Evolutionary conservation across 2,797 vertebrate genomes (phyloP), one percentile per base, ranked within the genome.

Genomic region (Menidia menidia): DNA sequence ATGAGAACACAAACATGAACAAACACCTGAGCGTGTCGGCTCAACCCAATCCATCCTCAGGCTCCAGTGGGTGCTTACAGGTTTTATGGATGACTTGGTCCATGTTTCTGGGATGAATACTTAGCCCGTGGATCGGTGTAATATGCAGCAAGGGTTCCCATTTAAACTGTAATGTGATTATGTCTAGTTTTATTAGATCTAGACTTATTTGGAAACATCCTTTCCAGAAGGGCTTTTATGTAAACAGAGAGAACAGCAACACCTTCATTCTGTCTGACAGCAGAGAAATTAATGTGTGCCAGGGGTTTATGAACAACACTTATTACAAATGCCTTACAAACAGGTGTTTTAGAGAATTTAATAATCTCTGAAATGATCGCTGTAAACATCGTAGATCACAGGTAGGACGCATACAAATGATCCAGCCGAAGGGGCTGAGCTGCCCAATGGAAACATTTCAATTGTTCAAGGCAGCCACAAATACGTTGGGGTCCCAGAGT

Each of bases 141-240:
- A 72, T 61, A 44, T 68, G 73, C 56, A 39, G 63, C 54, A 62
- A 70, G 79, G 66, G 75, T 67, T 76, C 78, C 43, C 57, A 73
- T 84, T 81, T 68, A 72, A 82, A 83, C 64, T 52, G 32, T 69
- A 72, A 77, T 76, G 53, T 60, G 62, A 80, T 80, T 81, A 74
- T 64, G 65, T 71, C 65, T 80, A 2, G 16, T 52, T 73, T 74
- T 65, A 77, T 77, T 81, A 82, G 68, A 85, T 84, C 48, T n/a
- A 63, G 68, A 73, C 52, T 81, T 69, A 73, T 85, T 85, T 80
- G 70, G 53, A 68, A 64, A 68, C 65, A 76, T 69, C 50, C 3
- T 67, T 71, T 81, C 45, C 61, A 47, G 6, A n/a, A 64, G 61
- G 61, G 58, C 44, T 72, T 81, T 80, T 61, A 71, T 72, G 60